Percentiles rank a stretch among this genome's conserved stretches.
Conservation (phyloP, 2,113 vertebrate genomes). For the Lamprotornis superbus region DNA sequence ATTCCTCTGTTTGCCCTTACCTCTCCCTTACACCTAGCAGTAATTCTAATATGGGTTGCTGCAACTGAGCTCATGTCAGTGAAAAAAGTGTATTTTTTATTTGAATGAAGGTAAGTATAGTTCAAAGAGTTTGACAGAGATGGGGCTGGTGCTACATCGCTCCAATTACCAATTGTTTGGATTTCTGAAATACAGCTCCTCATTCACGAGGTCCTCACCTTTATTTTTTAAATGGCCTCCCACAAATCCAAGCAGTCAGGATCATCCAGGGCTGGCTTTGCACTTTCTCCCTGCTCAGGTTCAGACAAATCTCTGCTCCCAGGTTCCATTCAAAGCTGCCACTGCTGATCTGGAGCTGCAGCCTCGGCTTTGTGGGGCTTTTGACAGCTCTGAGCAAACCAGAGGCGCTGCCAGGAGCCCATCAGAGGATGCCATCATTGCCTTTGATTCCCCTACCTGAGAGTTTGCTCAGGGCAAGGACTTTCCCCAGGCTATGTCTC, state of each 20-base stretch:
- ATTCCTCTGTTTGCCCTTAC: background rate
- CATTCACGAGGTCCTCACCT: background rate
- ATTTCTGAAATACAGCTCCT: background rate
- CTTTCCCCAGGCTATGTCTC: background rate
- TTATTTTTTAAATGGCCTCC: background rate
- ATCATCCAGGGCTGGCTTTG: background rate
- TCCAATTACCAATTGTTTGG: background rate
- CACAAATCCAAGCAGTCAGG: background rate
- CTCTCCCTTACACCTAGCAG: background rate
- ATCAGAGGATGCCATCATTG: background rate
- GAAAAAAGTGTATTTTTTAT: background rate
- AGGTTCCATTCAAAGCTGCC: background rate
- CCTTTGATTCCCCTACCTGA: background rate
- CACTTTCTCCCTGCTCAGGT: background rate
- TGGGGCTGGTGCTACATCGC: background rate
- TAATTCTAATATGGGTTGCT: background rate
- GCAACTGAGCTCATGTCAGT: background rate
- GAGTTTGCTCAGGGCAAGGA: background rate
- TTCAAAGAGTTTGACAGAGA: background rate
- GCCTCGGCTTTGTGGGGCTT: rapidly evolving
- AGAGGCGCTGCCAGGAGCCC: background rate
- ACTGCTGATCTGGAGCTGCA: background rate
- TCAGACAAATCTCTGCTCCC: background rate
- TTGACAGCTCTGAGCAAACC: background rate
- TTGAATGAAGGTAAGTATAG: background rate